Conservation (phyloP, 2,888 invertebrate species). For the Pecten maximus region DNA sequence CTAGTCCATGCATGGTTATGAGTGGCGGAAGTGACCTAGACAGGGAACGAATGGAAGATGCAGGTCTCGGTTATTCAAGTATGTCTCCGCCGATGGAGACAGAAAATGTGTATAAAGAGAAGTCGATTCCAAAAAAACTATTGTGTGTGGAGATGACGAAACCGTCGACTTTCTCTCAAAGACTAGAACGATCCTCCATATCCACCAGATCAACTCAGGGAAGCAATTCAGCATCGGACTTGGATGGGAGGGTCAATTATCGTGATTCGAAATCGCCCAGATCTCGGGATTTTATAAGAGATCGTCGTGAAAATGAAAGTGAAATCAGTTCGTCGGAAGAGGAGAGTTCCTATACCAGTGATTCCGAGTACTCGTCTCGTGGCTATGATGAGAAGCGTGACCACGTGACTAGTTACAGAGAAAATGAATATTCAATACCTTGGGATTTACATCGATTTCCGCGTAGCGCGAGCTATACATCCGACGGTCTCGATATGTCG, state of each 20-base stretch:
- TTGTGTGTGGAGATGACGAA: conserved; percentile 9
- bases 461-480: neutral
- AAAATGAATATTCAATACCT: conserved; percentile 20
- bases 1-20: neutral
- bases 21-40: conserved; percentile 35
- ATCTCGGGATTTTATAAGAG: neutral
- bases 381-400: neutral
- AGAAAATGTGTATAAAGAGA: conserved; percentile 13
- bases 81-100: conserved; percentile 9
- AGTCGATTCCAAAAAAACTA: neutral
- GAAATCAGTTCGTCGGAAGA: conserved; percentile 4
- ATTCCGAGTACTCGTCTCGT: neutral
- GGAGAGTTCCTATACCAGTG: conserved; percentile 8
- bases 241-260: conserved; percentile 5
- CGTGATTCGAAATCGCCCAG: neutral
- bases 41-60: conserved; percentile 22
- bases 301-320: conserved; percentile 10
- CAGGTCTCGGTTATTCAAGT: neutral
- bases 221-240: conserved; percentile 23
- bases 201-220: conserved; percentile 23
- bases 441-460: conserved; percentile 14
- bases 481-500: neutral
- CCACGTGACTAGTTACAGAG: neutral
- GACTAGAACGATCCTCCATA: conserved; percentile 14
- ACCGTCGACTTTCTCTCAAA: conserved; percentile 24